These are phyloP conservation scores for Dasyornis broadbenti DNA, from an alignment of 2,113 vertebrate species.

Conservation along the genomic window DNA sequence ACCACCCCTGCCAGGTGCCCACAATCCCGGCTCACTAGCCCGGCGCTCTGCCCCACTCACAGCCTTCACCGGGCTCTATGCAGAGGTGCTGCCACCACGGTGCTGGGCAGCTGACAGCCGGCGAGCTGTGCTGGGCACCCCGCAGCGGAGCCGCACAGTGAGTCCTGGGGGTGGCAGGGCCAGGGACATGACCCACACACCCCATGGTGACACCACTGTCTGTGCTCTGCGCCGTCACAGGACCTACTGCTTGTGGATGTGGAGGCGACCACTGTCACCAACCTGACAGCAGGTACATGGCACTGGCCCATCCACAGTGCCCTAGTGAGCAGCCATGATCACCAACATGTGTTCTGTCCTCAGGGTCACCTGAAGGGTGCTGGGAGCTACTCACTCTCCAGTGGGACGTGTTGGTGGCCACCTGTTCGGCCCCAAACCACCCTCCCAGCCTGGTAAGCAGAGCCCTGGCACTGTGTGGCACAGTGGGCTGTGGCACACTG, in stretches of 20 bases:
- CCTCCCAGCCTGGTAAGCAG: conserved; percentile 81
- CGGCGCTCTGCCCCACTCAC: rapidly evolving
- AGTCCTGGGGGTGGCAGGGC: background rate
- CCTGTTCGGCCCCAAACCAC: conserved; percentile 82
- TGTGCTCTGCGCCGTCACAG: background rate
- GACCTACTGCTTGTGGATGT: conserved; percentile 74
- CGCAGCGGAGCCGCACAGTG: conserved; percentile 84
- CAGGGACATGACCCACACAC: rapidly evolving
- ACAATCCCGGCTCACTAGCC: rapidly evolving
- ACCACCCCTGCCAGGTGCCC: rapidly evolving
- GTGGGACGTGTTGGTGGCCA: conserved; percentile 86
- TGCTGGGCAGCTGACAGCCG: conserved; percentile 93
- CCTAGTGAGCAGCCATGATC: rapidly evolving
- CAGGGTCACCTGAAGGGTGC: conserved; percentile 62
- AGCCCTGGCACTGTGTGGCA: rapidly evolving
- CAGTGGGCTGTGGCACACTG: rapidly evolving
- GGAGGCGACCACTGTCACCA: background rate
- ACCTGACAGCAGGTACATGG: conserved; percentile 62
- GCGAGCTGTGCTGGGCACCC: conserved; percentile 78
- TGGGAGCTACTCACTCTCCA: conserved; percentile 83
- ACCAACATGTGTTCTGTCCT: background rate
- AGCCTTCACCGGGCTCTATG: conserved; percentile 89
- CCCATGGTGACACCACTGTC: rapidly evolving
- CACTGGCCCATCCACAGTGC: rapidly evolving
- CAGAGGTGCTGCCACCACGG: conserved; percentile 69